These are phyloP conservation scores for Brachionus asplanchnoidis DNA, from an alignment of 1,140 invertebrate genomes.

Conservation along the genomic window DNA sequence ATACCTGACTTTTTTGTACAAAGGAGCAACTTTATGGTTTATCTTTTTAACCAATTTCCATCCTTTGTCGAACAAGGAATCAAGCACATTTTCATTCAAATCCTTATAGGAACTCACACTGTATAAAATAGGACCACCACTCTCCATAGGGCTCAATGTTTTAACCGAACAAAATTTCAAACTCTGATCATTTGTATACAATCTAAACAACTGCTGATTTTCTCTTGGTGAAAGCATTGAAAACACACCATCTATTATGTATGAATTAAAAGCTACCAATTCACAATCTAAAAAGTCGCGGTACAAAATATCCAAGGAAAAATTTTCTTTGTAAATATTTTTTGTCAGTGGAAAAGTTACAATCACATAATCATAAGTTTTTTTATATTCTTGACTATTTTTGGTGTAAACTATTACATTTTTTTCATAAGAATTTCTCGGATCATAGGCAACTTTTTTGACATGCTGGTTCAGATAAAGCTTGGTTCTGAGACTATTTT, in stretches of 20 bases:
- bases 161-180: not conserved
- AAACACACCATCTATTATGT: not conserved
- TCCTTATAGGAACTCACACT: not conserved
- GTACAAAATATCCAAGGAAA: slow-evolving; percentile 25
- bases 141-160: not conserved
- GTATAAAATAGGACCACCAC: not conserved
- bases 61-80: slow-evolving; percentile 1
- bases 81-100: not conserved
- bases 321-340: slow-evolving; percentile 25
- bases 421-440: not conserved
- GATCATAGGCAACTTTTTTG: not conserved
- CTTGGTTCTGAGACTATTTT: not conserved
- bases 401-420: not conserved
- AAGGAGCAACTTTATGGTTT: not conserved
- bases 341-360: slow-evolving; percentile 31
- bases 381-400: not conserved
- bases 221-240: not conserved
- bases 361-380: slow-evolving; percentile 31
- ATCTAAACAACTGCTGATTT: not conserved
- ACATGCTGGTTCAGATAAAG: slow-evolving; percentile 6
- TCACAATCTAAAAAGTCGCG: slow-evolving; percentile 36
- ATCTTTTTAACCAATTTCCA: not conserved
- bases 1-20: slow-evolving; percentile 23
- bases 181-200: not conserved
- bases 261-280: not conserved